Percentiles rank a stretch among this genome's conserved stretches.
Evolutionary conservation across 2,113 vertebrate species (phyloP).

Genomic region (Pimephales promelas): DNA sequence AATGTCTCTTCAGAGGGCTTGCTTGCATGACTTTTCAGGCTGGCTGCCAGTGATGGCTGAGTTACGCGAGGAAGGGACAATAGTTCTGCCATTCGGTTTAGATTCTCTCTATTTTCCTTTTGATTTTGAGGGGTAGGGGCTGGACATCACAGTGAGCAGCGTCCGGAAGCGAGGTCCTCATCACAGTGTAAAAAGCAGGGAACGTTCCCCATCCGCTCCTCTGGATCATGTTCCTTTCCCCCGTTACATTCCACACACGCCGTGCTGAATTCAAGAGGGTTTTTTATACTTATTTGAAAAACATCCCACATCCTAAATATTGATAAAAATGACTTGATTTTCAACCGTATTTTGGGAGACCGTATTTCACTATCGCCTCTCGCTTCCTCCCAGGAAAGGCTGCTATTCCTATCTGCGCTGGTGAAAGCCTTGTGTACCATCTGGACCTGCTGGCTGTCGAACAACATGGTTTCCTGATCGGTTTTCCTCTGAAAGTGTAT

Average conservation of each 20-base stretch:
- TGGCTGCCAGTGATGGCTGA: conserved; percentile 74
- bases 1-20: conserved; percentile 59
- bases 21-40: conserved; percentile 43
- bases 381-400: conserved; percentile 57
- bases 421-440: conserved; percentile 92
- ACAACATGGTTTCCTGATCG: conserved; percentile 88
- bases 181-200: conserved; percentile 77
- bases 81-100: conserved; percentile 55
- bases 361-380: background rate
- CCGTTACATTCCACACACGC: conserved; percentile 45
- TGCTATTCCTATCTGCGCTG: conserved; percentile 88
- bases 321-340: conserved; percentile 57
- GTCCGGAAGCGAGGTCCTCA: conserved; percentile 72
- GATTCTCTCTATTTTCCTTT: conserved; percentile 62
- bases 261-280: conserved; percentile 41
- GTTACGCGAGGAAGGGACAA: conserved; percentile 66
- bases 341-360: conserved; percentile 57
- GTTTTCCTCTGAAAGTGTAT: conserved; percentile 80
- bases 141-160: conserved; percentile 89
- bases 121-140: conserved; percentile 54
- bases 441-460: conserved; percentile 89
- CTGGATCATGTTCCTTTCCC: conserved; percentile 42
- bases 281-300: conserved; percentile 37
- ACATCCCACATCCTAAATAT: conserved; percentile 52
- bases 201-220: conserved; percentile 53